These are phyloP conservation scores for Zapus hudsonius DNA, from an alignment of 2,113 vertebrate genomes.

Conservation along the genomic window DNA sequence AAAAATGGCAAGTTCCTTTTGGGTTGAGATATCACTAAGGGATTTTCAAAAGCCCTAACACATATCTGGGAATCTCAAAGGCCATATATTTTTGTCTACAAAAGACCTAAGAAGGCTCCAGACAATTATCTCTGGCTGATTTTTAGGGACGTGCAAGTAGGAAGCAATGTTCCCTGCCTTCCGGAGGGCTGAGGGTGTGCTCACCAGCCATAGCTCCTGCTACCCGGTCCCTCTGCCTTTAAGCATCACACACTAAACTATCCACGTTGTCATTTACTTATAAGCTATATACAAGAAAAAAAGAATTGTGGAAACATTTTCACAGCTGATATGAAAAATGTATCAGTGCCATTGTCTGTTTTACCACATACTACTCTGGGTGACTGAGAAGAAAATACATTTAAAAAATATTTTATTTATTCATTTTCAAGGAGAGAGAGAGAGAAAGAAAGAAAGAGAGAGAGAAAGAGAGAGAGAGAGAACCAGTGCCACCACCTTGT, in stretches of 20 bases:
- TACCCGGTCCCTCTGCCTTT: neutral
- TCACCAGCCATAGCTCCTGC: neutral
- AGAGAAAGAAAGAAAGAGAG: neutral
- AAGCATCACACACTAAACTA: no score
- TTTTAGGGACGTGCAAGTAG: neutral
- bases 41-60: neutral
- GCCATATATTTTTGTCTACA: neutral
- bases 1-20: neutral
- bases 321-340: no score
- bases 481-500: no score
- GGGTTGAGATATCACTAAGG: neutral
- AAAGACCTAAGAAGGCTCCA: neutral
- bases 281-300: no score
- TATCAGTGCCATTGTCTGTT: no score
- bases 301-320: no score
- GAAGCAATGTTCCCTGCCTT: neutral
- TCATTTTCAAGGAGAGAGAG: neutral
- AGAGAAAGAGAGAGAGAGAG: no score
- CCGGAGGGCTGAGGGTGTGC: neutral
- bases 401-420: no score
- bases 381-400: neutral
- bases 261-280: no score
- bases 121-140: neutral
- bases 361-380: neutral
- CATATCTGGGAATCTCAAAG: neutral